Conservation (phyloP, 2,113 vertebrate genomes). For the Neotragus pygmaeus region DNA sequence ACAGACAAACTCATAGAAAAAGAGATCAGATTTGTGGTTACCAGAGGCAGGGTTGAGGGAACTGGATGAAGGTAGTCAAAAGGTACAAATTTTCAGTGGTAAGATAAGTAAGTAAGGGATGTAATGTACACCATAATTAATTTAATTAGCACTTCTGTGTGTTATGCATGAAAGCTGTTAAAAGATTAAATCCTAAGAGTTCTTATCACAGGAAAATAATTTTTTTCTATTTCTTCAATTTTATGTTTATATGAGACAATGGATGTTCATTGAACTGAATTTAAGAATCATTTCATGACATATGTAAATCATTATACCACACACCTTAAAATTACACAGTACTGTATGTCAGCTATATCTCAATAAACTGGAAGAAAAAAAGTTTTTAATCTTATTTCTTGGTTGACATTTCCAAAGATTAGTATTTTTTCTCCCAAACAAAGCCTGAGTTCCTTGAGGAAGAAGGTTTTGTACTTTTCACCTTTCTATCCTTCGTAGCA, state of each 20-base stretch:
- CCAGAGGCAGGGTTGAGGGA: background rate
- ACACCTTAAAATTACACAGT: background rate
- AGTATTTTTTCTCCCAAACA: background rate
- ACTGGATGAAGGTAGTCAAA: background rate
- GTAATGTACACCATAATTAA: background rate
- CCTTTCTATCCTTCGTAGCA: background rate
- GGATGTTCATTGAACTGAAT: background rate
- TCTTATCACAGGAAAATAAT: background rate
- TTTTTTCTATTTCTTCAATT: background rate
- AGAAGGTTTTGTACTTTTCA: background rate
- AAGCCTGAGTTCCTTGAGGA: background rate
- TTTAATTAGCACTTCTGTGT: background rate
- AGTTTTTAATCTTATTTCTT: background rate
- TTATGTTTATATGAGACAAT: background rate
- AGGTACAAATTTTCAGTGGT: background rate
- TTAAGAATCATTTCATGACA: background rate
- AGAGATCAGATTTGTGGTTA: background rate
- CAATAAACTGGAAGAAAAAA: background rate
- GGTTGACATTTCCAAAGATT: background rate
- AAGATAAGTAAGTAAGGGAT: background rate
- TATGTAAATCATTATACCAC: background rate
- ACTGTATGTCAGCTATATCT: background rate
- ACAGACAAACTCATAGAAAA: background rate
- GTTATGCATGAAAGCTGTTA: background rate
- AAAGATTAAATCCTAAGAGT: background rate